These are phyloP conservation scores for Chromis chromis DNA, from an alignment of 2,797 vertebrate species.

Conservation along the genomic window DNA sequence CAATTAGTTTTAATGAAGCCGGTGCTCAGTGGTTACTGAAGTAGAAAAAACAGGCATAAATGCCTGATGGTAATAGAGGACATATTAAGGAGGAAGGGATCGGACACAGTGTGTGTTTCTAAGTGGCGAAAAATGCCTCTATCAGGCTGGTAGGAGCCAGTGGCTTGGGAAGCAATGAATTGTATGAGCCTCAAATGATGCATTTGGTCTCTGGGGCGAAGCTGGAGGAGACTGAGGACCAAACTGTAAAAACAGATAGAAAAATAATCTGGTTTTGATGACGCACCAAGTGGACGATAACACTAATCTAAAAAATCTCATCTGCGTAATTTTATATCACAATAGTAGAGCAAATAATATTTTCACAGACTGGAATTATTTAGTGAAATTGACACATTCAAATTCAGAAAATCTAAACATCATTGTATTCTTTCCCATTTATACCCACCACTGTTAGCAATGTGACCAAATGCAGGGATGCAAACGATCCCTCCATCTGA, in stretches of 20 bases:
- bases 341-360: background rate
- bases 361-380: conserved; percentile 6
- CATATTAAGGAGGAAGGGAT: conserved; percentile 90
- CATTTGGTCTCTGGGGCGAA: conserved; percentile 76
- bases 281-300: conserved; percentile 27
- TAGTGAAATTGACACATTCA: background rate
- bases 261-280: conserved; percentile 47
- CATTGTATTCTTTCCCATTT: conserved; percentile 24
- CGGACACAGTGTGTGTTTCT: conserved; percentile 86
- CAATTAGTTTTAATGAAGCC: conserved; percentile 99
- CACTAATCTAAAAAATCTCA: conserved; percentile 27
- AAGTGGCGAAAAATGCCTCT: conserved; percentile 91
- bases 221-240: conserved; percentile 63
- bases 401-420: background rate
- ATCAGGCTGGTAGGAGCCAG: conserved; percentile 83
- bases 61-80: conserved; percentile 94
- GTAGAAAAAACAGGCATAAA: conserved; percentile 98
- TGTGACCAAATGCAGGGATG: conserved; percentile 52
- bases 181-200: conserved; percentile 82
- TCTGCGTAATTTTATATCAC: conserved; percentile 15
- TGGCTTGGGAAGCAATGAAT: conserved; percentile 74
- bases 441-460: conserved; percentile 42
- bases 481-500: conserved; percentile 54
- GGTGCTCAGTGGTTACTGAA: conserved; percentile 98
- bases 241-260: conserved; percentile 54